Percentiles rank a stretch among this genome's conserved stretches.
phyloP scores from a whole-genome alignment of 2,888 invertebrate species.

The Cryptocephalus primarius region DNA sequence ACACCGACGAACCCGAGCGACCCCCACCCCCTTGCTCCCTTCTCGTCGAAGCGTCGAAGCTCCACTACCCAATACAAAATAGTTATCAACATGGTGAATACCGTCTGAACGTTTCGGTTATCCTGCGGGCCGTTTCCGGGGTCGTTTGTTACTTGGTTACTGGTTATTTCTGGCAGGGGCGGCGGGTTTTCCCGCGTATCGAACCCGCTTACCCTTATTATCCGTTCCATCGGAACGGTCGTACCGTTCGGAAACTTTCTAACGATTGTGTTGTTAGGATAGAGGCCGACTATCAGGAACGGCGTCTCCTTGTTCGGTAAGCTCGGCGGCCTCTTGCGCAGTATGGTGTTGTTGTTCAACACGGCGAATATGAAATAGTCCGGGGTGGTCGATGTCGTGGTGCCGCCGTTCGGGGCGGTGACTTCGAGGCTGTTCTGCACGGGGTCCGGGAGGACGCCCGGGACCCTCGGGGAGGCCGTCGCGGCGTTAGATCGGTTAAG shows the following conservation, averaged over 20 bases:
- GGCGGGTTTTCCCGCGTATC: slow-evolving; percentile 43
- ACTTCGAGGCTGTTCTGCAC: slow-evolving; percentile 20
- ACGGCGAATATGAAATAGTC: slow-evolving; percentile 67
- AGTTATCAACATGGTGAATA: slow-evolving; percentile 19
- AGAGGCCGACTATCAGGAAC: slow-evolving; percentile 64
- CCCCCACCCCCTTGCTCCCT: no score
- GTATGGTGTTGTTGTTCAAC: slow-evolving; percentile 67
- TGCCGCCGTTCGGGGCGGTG: slow-evolving; percentile 12
- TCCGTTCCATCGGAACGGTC: slow-evolving; percentile 53
- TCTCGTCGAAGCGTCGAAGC: no score
- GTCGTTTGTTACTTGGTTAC: slow-evolving; percentile 49
- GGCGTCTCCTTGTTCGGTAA: slow-evolving; percentile 59
- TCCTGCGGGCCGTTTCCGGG: slow-evolving; percentile 30
- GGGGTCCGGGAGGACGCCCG: slow-evolving; percentile 18
- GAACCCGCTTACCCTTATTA: slow-evolving; percentile 44
- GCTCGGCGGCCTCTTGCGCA: slow-evolving; percentile 59
- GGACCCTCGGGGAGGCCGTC: slow-evolving; percentile 24
- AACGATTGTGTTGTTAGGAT: slow-evolving; percentile 68
- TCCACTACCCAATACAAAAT: slow-evolving; percentile 2
- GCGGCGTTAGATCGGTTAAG: slow-evolving; percentile 10
- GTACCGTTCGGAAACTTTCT: slow-evolving; percentile 74
- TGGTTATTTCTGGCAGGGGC: slow-evolving; percentile 51
- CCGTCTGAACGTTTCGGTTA: slow-evolving; percentile 45
- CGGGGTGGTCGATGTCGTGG: slow-evolving; percentile 31
- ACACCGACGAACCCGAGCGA: no score